Base-by-base conservation (phyloP, 2,888 invertebrate species). In the Colostygia pectinataria region DNA sequence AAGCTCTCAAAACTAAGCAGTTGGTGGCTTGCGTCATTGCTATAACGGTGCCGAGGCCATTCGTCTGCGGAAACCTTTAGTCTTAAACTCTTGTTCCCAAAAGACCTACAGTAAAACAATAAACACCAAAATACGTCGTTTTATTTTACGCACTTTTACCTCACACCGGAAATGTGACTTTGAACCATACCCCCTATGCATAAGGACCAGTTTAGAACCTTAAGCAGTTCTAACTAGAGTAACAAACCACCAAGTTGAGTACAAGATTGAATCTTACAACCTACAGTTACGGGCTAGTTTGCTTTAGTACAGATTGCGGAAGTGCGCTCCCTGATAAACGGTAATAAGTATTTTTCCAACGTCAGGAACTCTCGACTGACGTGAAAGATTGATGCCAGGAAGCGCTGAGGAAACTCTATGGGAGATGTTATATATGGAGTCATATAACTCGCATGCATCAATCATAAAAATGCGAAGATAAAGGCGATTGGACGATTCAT, bases 341-440 rank as follows among this genome's bases (percentile, higher is more conserved):
- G 59, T 70, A 70, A 67, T 70, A 65, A 65, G 63, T 66, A 69
- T 67, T 67, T 70, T 61, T 57, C 62, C 55, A 53, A 49, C 58
- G 51, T 55, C 53, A 62, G 61, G 57, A 53, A 46, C 46, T 51
- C 50, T 49, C 46, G 40, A 44, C 56, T 57, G 67, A 68, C 68
- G 61, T 58, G 55, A 44, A 65, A 70, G 71, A 71, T 71, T 68
- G 71, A 71, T 71, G 70, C 55, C 45, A 43, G 58, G 42, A 57
- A 54, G 52, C 28, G 13, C 7, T 18, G 28, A 43, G 23, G 18
- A 37, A 44, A n/a, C 45, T 38, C 29, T 23, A 31, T 13, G 18
- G 32, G 12, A 20, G 50, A 34, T 36, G 46, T 41, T 50, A 37
- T 56, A 44, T 57, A 53, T 55, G 57, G 54, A 56, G 32, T 48